Evolutionary conservation across 2,797 vertebrate species (phyloP).

Genomic region (Spinus pinus): DNA sequence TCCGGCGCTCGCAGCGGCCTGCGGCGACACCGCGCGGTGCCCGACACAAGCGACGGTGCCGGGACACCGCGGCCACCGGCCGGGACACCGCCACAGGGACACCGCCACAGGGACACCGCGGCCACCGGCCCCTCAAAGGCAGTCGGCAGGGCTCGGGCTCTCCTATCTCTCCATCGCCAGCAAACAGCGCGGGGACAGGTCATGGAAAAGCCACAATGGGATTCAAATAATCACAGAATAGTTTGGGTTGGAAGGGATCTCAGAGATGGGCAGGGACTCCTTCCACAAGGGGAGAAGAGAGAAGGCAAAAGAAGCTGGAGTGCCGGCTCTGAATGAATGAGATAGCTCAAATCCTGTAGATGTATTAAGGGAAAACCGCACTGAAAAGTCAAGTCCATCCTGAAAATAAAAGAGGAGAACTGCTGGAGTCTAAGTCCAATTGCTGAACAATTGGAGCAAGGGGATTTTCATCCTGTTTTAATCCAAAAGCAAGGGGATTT

Average conservation of each 20-base stretch:
- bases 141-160: not conserved
- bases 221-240: accelerated
- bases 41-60: accelerated
- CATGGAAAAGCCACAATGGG: accelerated
- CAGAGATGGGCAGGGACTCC: not conserved
- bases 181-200: accelerated
- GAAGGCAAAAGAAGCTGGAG: not conserved
- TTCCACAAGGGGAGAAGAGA: not conserved
- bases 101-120: too few species aligned
- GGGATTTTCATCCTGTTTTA: too few species aligned
- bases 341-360: not conserved
- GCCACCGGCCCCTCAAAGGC: not conserved
- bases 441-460: not conserved
- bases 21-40: constrained; percentile 62
- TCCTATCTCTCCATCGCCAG: accelerated
- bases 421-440: not conserved
- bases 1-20: not conserved
- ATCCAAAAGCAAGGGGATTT: not conserved
- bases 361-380: not conserved
- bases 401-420: not conserved
- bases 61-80: not conserved
- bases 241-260: not conserved
- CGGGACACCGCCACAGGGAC: not conserved
- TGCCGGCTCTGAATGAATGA: not conserved
- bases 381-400: not conserved